Conservation (phyloP, 2,113 vertebrate genomes). For the Petroica traversi region DNA sequence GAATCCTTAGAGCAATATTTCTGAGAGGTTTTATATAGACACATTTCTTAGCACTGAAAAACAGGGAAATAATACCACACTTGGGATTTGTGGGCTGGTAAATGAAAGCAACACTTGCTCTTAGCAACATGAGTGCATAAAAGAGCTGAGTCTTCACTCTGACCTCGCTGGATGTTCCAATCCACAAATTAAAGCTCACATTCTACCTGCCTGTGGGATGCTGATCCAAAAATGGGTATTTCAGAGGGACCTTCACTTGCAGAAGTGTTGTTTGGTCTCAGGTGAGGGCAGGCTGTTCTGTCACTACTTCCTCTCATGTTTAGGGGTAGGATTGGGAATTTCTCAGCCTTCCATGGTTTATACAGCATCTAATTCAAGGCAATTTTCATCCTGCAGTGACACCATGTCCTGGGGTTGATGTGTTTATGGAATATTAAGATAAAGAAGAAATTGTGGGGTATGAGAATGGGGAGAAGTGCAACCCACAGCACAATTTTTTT, state of each 20-base stretch:
- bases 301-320: not conserved
- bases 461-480: not conserved
- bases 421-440: not conserved
- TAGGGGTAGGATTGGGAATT: not conserved
- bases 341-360: not conserved
- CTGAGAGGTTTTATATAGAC: slow-evolving; percentile 32
- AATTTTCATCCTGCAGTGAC: not conserved
- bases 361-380: not conserved
- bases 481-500: not conserved
- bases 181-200: not conserved
- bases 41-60: slow-evolving; percentile 36
- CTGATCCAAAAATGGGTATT: not conserved
- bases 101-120: slow-evolving; percentile 40
- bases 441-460: not conserved
- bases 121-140: not conserved
- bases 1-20: slow-evolving; percentile 39
- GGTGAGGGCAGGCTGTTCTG: not conserved
- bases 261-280: not conserved
- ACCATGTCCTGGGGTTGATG: not conserved
- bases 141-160: not conserved
- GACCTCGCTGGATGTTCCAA: not conserved
- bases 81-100: slow-evolving; percentile 35
- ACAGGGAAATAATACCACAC: slow-evolving; percentile 27
- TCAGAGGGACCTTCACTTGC: not conserved
- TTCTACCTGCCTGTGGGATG: not conserved